Percentiles rank a stretch among this genome's conserved stretches.
These are phyloP conservation scores for Cavia aperea DNA, from an alignment of 2,113 vertebrate genomes.

Conservation along the genomic window DNA sequence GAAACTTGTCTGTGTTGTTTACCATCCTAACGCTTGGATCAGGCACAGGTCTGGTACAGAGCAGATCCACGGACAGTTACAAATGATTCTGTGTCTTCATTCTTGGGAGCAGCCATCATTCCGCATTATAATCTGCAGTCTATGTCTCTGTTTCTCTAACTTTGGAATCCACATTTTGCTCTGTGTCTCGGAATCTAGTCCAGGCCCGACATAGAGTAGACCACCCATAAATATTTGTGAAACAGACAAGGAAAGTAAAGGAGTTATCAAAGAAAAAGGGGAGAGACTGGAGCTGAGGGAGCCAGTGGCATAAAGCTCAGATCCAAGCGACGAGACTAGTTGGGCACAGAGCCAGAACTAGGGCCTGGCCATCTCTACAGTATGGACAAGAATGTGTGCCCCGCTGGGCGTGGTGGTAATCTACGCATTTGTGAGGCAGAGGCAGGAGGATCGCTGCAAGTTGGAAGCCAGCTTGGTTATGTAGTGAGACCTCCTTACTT, in stretches of 20 bases:
- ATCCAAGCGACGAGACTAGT: not conserved
- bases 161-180: not conserved
- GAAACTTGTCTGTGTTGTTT: not conserved
- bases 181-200: conserved; percentile 8
- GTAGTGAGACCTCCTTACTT: not conserved
- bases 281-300: not conserved
- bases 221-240: not conserved
- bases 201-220: not conserved
- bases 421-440: not conserved
- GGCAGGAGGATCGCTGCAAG: not conserved
- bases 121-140: not conserved
- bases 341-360: not conserved
- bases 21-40: not conserved
- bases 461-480: not conserved
- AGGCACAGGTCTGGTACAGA: not conserved
- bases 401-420: not conserved
- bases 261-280: not conserved
- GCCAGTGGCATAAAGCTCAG: not conserved
- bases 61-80: not conserved
- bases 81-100: conserved; percentile 2
- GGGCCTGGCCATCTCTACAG: not conserved
- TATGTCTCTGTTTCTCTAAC: conserved; percentile 8
- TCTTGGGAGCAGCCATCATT: not conserved
- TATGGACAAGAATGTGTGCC: not conserved
- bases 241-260: not conserved